phyloP scores from a whole-genome alignment of 2,797 vertebrate species.

The Micromesistius poutassou region DNA sequence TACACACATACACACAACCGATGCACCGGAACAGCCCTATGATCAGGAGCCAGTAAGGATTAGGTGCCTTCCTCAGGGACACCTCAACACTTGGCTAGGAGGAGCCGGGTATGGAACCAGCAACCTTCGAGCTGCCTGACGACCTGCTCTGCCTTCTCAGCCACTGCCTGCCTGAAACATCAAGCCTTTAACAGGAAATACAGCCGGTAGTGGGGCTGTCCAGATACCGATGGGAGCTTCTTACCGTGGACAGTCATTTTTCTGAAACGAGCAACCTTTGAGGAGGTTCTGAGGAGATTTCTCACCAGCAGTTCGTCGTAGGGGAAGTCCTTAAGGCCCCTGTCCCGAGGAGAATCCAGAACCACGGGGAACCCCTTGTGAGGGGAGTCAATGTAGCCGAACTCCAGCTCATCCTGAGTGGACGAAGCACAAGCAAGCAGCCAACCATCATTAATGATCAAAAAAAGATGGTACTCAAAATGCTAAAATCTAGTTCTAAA shows the following conservation, averaged over 20 bases:
- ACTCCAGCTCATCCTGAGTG: slow-evolving; percentile 89
- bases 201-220: not conserved
- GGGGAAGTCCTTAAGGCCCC: slow-evolving; percentile 78
- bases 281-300: not conserved
- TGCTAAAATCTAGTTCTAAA: no score
- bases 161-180: not conserved
- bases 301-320: slow-evolving; percentile 80
- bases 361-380: slow-evolving; percentile 87
- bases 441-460: not conserved
- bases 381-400: slow-evolving; percentile 87
- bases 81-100: no score
- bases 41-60: no score
- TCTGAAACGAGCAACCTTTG: not conserved
- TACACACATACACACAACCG: no score
- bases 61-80: no score
- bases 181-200: not conserved
- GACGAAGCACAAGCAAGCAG: not conserved
- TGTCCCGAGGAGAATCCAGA: slow-evolving; percentile 88
- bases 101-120: no score
- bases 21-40: no score
- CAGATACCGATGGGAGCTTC: not conserved
- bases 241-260: not conserved
- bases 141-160: no score
- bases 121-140: not conserved
- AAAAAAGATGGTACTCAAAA: not conserved